Evolutionary conservation across 2,888 invertebrate species (phyloP).

Genomic region (Apotomis capreana): DNA sequence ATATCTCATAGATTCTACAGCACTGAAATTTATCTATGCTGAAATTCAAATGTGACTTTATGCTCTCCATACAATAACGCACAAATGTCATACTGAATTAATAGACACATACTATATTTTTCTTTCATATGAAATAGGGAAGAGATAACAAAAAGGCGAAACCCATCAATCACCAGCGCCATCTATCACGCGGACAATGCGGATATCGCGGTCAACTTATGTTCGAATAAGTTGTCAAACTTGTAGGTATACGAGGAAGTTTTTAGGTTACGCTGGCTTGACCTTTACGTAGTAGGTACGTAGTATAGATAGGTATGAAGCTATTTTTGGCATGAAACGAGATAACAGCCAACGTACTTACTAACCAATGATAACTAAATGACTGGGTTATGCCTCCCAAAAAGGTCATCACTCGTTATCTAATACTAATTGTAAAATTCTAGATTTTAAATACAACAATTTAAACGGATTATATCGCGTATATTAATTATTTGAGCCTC

Average conservation of each 20-base stretch:
- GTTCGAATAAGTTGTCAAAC: slow-evolving; percentile 23
- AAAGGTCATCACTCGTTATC: too few relatives aligned
- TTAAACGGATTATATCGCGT: too few relatives aligned
- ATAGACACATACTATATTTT: background rate
- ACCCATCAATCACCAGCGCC: slow-evolving; percentile 24
- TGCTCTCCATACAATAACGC: background rate
- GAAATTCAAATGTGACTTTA: background rate
- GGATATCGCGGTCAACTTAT: slow-evolving; percentile 27
- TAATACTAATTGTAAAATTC: too few relatives aligned
- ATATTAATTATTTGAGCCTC: too few relatives aligned
- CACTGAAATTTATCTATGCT: background rate
- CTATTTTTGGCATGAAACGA: too few relatives aligned
- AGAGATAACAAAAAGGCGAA: slow-evolving; percentile 16
- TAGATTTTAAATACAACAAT: too few relatives aligned
- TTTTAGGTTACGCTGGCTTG: slow-evolving; percentile 11
- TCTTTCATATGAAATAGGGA: background rate
- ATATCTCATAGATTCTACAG: background rate
- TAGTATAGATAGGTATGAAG: background rate
- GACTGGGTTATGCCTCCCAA: too few relatives aligned
- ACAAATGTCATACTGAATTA: background rate
- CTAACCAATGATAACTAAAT: too few relatives aligned
- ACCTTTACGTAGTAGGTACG: background rate
- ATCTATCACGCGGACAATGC: slow-evolving; percentile 24
- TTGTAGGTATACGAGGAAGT: background rate
- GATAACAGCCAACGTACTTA: too few relatives aligned